These are phyloP conservation scores for Pseudolaguvia tuberculata DNA, from an alignment of 2,113 vertebrate genomes.

Conservation along the genomic window DNA sequence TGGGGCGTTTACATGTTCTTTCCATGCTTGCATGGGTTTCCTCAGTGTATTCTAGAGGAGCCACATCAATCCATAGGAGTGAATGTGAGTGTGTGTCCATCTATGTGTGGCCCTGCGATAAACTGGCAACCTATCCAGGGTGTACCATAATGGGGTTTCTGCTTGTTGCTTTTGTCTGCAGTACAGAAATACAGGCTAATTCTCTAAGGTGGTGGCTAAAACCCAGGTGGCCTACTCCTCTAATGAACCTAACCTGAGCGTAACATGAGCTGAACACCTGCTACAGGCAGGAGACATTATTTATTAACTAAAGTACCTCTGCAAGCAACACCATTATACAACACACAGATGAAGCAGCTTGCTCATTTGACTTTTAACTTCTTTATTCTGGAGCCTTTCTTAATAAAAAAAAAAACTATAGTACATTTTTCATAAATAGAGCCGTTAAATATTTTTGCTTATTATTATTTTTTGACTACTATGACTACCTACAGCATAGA, in stretches of 20 bases:
- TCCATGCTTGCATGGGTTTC: no score
- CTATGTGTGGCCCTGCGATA: no score
- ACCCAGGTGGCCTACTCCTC: slow-evolving; percentile 65
- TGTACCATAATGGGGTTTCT: no score
- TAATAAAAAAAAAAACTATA: neutral
- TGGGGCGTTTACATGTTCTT: no score
- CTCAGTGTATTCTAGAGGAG: no score
- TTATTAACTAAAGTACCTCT: slow-evolving; percentile 65
- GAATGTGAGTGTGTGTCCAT: no score
- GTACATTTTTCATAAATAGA: neutral
- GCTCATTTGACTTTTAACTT: slow-evolving; percentile 56
- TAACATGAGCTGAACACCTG: slow-evolving; percentile 68
- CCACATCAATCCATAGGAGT: no score
- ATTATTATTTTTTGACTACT: no score
- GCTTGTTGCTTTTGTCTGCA: neutral
- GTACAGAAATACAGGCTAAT: neutral
- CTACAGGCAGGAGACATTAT: slow-evolving; percentile 60
- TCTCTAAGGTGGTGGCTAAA: slow-evolving; percentile 50
- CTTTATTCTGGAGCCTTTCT: slow-evolving; percentile 44
- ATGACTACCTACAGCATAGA: neutral
- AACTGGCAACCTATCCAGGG: no score
- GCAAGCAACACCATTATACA: slow-evolving; percentile 49
- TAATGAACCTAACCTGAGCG: slow-evolving; percentile 63
- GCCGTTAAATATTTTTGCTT: neutral
- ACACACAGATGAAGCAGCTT: slow-evolving; percentile 41